Conservation (phyloP, 2,888 invertebrate genomes). For the Drosophila infuscata region DNA sequence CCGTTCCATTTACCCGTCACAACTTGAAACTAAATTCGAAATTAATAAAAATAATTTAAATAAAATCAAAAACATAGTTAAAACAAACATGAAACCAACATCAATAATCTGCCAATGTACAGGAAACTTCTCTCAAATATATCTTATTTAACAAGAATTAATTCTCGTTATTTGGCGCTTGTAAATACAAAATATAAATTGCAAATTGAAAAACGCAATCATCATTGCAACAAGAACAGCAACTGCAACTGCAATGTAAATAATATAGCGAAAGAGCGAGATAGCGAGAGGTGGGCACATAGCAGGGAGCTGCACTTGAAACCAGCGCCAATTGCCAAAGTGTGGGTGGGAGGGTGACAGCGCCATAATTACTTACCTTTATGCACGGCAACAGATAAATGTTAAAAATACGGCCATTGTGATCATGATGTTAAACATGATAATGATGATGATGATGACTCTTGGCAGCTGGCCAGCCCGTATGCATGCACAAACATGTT, state of each 20-base stretch:
- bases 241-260: conserved; percentile 27
- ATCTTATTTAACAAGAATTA: conserved; percentile 25
- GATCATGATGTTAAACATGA: conserved; percentile 11
- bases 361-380: conserved; percentile 65
- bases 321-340: conserved; percentile 28
- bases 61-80: neutral
- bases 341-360: conserved; percentile 5
- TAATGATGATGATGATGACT: conserved; percentile 20
- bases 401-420: conserved; percentile 1
- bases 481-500: conserved; percentile 44
- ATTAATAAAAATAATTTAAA: neutral
- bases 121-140: conserved; percentile 16
- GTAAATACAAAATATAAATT: conserved; percentile 32
- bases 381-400: conserved; percentile 32
- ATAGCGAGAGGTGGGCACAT: neutral
- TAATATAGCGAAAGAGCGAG: conserved; percentile 12
- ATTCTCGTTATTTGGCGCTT: conserved; percentile 42
- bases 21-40: neutral
- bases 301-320: conserved; percentile 33
- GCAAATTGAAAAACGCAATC: conserved; percentile 64
- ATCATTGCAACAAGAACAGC: conserved; percentile 28
- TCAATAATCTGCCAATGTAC: neutral
- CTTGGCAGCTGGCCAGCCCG: conserved; percentile 35
- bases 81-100: neutral
- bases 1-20: neutral